Percentiles rank a stretch among this genome's conserved stretches.
Evolutionary conservation across 2,888 invertebrate genomes (phyloP).

Genomic region (Notodonta ziczac): DNA sequence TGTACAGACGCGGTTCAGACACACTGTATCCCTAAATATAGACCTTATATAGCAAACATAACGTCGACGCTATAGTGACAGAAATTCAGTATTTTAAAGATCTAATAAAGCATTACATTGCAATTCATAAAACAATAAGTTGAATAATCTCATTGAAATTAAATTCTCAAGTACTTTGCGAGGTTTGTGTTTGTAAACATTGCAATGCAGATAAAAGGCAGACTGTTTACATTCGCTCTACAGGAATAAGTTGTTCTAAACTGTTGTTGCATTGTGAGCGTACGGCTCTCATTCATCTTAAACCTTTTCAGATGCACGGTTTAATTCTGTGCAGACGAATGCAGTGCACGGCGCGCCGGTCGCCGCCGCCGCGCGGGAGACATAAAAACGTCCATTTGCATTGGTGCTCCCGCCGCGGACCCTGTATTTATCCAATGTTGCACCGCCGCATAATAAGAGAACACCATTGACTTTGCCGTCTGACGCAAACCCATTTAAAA

Average conservation of each 20-base stretch:
- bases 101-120: neutral
- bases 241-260: conserved; percentile 76
- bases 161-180: conserved; percentile 32
- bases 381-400: conserved; percentile 79
- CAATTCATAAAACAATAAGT: neutral
- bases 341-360: conserved; percentile 45
- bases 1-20: conserved; percentile 71
- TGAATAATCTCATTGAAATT: conserved; percentile 13
- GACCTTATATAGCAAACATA: conserved; percentile 31
- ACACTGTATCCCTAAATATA: conserved; percentile 51
- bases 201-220: conserved; percentile 63
- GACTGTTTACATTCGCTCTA: conserved; percentile 69
- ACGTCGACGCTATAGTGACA: neutral
- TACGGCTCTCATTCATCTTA: conserved; percentile 75
- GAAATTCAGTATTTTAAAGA: neutral
- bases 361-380: conserved; percentile 49
- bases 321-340: conserved; percentile 75
- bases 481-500: conserved; percentile 64
- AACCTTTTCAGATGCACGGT: conserved; percentile 76
- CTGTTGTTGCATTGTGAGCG: conserved; percentile 75
- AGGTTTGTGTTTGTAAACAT: conserved; percentile 43
- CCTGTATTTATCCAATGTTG: conserved; percentile 74
- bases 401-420: conserved; percentile 63
- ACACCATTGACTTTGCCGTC: conserved; percentile 61
- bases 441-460: conserved; percentile 70